Conservation (phyloP, 92 coral and sea anemone species). For the Phymanthus crucifer region DNA sequence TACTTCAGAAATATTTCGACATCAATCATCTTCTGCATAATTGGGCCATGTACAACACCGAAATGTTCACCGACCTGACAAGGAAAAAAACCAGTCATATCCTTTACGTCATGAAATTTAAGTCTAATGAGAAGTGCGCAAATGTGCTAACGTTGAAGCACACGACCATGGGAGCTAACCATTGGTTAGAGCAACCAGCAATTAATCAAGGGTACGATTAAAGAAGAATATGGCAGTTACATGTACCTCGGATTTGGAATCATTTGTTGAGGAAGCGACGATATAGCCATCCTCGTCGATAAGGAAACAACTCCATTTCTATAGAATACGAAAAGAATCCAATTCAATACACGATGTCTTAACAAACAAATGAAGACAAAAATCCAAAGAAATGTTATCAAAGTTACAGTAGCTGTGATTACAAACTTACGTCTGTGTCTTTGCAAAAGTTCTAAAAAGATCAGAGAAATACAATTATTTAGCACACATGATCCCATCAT, state of each 20-base stretch:
- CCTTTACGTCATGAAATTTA: no score
- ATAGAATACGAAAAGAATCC: background rate
- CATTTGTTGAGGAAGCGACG: conserved; percentile 57
- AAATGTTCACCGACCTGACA: conserved; percentile 77
- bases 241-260: conserved; percentile 52
- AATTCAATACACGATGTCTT: background rate
- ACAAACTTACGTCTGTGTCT: conserved; percentile 8
- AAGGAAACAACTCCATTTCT: conserved; percentile 55
- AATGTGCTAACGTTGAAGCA: background rate
- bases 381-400: background rate
- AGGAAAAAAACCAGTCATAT: background rate
- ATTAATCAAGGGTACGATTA: no score
- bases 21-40: conserved; percentile 63
- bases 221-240: background rate
- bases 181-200: no score
- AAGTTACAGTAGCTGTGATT: background rate
- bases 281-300: conserved; percentile 89
- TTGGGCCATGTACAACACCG: conserved; percentile 56
- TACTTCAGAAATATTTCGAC: conserved; percentile 43
- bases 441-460: conserved; percentile 28
- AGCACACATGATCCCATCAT: no score
- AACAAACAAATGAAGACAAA: background rate
- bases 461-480: background rate
- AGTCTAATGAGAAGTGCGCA: no score
- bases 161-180: no score